Conservation (phyloP, 2,888 invertebrate genomes). For the Tanypteryx hageni region DNA sequence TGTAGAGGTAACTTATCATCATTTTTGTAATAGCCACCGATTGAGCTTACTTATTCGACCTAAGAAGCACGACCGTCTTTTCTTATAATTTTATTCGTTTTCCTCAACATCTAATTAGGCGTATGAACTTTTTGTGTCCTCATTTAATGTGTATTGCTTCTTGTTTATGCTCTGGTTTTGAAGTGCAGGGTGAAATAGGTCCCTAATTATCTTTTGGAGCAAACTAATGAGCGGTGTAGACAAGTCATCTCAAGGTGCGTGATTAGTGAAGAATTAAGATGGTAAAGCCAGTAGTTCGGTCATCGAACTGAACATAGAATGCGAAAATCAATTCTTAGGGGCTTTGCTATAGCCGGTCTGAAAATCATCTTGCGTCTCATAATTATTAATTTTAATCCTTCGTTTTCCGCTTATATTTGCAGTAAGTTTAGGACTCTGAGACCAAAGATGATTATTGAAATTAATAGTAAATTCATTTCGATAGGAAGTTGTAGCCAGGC, state of each 20-base stretch:
- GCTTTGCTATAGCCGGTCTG: not conserved
- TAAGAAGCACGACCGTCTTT: not conserved
- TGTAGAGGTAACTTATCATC: too few relatives aligned
- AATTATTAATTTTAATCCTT: too few relatives aligned
- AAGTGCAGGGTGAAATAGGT: not conserved
- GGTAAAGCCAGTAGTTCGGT: not conserved
- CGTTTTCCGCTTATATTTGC: too few relatives aligned
- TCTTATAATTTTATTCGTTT: not conserved
- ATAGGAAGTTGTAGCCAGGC: too few relatives aligned
- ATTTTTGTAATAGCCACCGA: too few relatives aligned
- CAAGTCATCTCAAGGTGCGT: conserved; percentile 3
- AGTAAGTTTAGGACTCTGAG: too few relatives aligned
- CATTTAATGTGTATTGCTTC: too few relatives aligned
- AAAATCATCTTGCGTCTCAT: too few relatives aligned
- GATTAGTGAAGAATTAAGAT: conserved; percentile 16
- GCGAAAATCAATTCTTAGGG: conserved; percentile 33
- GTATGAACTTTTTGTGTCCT: not conserved
- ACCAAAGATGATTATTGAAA: too few relatives aligned
- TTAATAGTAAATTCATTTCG: too few relatives aligned
- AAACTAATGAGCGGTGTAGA: conserved; percentile 16
- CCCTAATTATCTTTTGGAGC: conserved; percentile 37
- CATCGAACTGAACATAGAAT: not conserved
- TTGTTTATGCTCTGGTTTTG: not conserved
- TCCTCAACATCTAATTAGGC: not conserved
- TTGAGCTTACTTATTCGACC: too few relatives aligned